Conservation (phyloP, 1,140 invertebrate genomes). For the Oedothorax gibbosus region DNA sequence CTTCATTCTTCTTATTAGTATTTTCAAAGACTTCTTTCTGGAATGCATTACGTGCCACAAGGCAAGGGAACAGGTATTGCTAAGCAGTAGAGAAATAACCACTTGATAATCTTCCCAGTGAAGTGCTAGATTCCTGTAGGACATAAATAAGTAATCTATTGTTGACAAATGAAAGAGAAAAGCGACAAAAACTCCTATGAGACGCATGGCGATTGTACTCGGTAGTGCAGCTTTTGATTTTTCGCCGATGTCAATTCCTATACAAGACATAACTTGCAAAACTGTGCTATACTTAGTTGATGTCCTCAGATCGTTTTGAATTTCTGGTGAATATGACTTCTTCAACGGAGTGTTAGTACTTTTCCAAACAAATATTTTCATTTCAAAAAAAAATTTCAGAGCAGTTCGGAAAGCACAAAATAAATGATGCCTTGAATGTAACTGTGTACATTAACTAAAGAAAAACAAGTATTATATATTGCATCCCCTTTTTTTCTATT, state of each 20-base stretch:
- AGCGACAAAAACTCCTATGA: neutral
- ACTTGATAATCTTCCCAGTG: constrained; percentile 40
- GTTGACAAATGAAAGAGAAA: constrained; percentile 1
- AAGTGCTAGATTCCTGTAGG: neutral
- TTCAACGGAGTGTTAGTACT: too few species aligned
- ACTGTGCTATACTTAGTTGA: neutral
- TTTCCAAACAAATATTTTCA: too few species aligned
- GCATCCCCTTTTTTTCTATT: too few species aligned
- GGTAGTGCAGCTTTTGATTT: neutral
- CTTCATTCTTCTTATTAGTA: neutral
- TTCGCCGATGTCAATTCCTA: constrained; percentile 11
- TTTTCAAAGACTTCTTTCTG: neutral
- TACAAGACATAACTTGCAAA: constrained; percentile 6
- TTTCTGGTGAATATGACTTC: too few species aligned
- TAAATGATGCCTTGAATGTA: too few species aligned
- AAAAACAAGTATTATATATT: too few species aligned
- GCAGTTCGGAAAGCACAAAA: too few species aligned
- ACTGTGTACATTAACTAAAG: too few species aligned
- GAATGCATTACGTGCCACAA: constrained; percentile 12
- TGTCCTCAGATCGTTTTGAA: neutral
- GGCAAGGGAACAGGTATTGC: neutral
- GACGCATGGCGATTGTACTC: neutral
- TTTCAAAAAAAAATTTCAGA: too few species aligned
- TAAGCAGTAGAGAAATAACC: constrained; percentile 7
- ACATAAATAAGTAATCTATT: constrained; percentile 33